Conservation (phyloP, 2,888 invertebrate species). For the Eupithecia subumbrata region DNA sequence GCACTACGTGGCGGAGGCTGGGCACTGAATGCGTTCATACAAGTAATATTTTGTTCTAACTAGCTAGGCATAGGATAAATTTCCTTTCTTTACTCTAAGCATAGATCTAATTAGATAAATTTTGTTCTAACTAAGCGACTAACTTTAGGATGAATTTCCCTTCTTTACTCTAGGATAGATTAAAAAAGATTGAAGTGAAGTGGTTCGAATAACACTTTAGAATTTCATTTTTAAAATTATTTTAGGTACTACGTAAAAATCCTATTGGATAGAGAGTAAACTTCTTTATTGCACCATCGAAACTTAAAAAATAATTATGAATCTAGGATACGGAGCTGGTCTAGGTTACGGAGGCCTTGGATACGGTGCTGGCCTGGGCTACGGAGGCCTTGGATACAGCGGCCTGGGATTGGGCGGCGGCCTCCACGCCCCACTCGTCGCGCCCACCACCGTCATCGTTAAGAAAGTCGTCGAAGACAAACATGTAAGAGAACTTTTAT, state of each 20-base stretch:
- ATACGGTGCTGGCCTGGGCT: slow-evolving; percentile 5
- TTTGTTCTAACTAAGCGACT: no score
- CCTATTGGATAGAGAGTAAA: no score
- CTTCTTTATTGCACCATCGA: no score
- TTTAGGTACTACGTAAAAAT: no score
- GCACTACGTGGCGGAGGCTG: no score
- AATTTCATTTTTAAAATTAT: background rate
- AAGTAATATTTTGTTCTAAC: background rate
- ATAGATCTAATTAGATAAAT: no score
- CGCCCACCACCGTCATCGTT: background rate
- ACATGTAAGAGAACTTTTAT: background rate
- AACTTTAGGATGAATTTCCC: no score
- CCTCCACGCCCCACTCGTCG: background rate
- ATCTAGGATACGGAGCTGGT: background rate
- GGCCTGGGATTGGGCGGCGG: background rate
- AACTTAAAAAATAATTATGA: background rate
- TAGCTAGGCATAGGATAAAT: background rate
- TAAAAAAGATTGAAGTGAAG: background rate
- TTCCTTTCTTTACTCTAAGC: background rate
- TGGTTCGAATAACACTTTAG: background rate
- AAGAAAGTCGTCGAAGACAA: slow-evolving; percentile 7
- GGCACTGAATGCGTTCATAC: no score
- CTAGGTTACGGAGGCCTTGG: slow-evolving; percentile 6
- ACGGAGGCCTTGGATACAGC: slow-evolving; percentile 5
- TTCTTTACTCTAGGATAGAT: background rate